Conservation (phyloP, 2,797 vertebrate species). For the Danio aesculapii region DNA sequence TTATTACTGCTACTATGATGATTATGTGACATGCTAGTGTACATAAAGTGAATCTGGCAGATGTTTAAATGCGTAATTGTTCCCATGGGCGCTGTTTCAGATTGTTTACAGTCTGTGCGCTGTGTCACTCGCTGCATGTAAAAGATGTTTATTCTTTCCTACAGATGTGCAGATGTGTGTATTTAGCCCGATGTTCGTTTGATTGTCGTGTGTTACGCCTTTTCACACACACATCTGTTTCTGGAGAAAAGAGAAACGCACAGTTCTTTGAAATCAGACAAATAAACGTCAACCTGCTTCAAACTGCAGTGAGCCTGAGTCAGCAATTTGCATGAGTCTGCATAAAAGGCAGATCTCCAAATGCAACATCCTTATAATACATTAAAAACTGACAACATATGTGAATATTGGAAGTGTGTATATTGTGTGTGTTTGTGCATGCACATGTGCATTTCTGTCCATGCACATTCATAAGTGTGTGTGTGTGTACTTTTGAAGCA, state of each 20-base stretch:
- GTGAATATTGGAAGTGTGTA: too few species aligned
- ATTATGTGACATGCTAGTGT: not conserved
- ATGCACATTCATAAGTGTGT: too few species aligned
- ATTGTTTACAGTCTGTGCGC: conserved; percentile 36
- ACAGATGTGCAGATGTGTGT: conserved; percentile 33
- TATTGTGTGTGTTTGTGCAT: too few species aligned
- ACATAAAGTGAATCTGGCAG: too few species aligned
- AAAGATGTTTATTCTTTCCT: conserved; percentile 42
- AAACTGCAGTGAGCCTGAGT: not conserved
- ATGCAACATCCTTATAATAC: not conserved
- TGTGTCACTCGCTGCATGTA: conserved; percentile 37
- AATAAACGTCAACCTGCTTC: not conserved
- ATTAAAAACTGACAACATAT: not conserved
- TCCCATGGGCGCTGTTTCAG: conserved; percentile 23
- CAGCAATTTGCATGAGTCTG: not conserved
- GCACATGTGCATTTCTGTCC: too few species aligned
- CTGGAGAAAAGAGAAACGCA: not conserved
- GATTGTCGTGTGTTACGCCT: not conserved
- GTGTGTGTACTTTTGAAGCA: too few species aligned
- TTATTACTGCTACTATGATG: too few species aligned
- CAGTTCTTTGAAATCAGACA: not conserved
- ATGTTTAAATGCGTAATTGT: not conserved
- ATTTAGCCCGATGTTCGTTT: not conserved
- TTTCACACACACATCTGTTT: conserved; percentile 37
- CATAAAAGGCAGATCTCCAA: not conserved